Conservation (phyloP, 1,140 invertebrate genomes). For the Drosophila lini region DNA sequence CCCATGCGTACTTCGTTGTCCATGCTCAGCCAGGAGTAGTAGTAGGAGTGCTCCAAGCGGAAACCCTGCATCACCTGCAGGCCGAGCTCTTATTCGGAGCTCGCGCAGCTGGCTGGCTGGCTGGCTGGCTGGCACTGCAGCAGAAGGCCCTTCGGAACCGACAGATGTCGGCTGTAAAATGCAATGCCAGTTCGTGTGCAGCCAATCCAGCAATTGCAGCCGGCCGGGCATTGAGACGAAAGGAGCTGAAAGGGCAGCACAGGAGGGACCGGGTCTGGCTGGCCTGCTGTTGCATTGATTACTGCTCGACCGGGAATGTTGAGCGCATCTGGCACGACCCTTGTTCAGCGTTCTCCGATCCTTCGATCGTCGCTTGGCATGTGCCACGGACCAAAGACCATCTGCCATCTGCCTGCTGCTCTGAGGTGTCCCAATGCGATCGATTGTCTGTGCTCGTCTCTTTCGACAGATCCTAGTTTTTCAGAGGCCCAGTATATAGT, state of each 20-base stretch:
- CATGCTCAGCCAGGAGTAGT: neutral
- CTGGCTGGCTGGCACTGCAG: conserved; percentile 2
- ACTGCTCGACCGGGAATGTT: conserved; percentile 7
- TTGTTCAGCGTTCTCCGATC: conserved; percentile 9
- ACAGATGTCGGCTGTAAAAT: conserved; percentile 43
- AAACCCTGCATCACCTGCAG: conserved; percentile 39
- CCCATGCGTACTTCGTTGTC: conserved; percentile 24
- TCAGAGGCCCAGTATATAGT: neutral
- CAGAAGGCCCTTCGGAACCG: conserved; percentile 10
- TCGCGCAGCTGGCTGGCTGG: conserved; percentile 29
- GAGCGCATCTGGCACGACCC: conserved; percentile 41
- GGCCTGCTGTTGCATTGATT: conserved; percentile 66
- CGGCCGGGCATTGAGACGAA: conserved; percentile 24
- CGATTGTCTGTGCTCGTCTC: conserved; percentile 14
- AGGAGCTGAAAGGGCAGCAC: conserved; percentile 9
- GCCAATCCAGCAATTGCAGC: conserved; percentile 40
- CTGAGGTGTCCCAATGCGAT: conserved; percentile 11
- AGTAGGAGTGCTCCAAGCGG: conserved; percentile 26
- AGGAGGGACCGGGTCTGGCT: conserved; percentile 16
- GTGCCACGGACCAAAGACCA: conserved; percentile 30
- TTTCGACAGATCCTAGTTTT: neutral
- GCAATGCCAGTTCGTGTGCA: conserved; percentile 32
- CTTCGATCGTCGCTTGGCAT: conserved; percentile 26
- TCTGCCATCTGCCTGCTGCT: conserved; percentile 34
- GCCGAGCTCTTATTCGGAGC: conserved; percentile 28